phyloP scores from a whole-genome alignment of 2,888 invertebrate species.

The Elegia similella region DNA sequence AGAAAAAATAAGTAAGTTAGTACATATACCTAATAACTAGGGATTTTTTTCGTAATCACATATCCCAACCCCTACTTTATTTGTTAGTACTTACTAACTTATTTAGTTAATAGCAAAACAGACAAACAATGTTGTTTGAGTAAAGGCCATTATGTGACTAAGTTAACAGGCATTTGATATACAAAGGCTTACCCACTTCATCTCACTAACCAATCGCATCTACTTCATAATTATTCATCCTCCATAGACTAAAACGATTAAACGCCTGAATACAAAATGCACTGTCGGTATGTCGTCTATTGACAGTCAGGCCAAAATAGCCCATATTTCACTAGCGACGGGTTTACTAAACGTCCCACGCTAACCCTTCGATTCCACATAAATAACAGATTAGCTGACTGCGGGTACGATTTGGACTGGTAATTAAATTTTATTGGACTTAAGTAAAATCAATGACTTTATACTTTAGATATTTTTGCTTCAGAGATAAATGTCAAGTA shows the following conservation, averaged over 20 bases:
- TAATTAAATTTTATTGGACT: slow-evolving; percentile 65
- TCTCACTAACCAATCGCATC: background rate
- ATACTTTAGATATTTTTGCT: slow-evolving; percentile 27
- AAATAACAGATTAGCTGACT: slow-evolving; percentile 65
- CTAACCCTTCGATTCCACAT: slow-evolving; percentile 40
- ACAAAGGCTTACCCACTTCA: background rate
- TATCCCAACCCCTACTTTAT: too few relatives aligned
- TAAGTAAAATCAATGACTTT: slow-evolving; percentile 59
- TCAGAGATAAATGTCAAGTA: slow-evolving; percentile 3
- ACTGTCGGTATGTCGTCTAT: slow-evolving; percentile 2
- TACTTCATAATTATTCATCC: background rate
- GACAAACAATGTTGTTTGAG: too few relatives aligned
- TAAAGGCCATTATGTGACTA: too few relatives aligned
- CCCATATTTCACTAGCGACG: slow-evolving; percentile 1
- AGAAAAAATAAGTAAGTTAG: too few relatives aligned
- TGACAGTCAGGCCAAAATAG: slow-evolving; percentile 3
- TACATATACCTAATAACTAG: too few relatives aligned
- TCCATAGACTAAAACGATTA: background rate
- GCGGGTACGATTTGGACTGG: slow-evolving; percentile 34
- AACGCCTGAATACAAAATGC: background rate
- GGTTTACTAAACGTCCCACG: slow-evolving; percentile 10
- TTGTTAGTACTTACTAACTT: too few relatives aligned
- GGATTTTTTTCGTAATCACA: too few relatives aligned
- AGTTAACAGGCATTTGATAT: background rate
- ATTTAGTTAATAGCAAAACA: too few relatives aligned